These are phyloP conservation scores for Gambelia wislizenii DNA, from an alignment of 2,797 vertebrate genomes.

Conservation along the genomic window DNA sequence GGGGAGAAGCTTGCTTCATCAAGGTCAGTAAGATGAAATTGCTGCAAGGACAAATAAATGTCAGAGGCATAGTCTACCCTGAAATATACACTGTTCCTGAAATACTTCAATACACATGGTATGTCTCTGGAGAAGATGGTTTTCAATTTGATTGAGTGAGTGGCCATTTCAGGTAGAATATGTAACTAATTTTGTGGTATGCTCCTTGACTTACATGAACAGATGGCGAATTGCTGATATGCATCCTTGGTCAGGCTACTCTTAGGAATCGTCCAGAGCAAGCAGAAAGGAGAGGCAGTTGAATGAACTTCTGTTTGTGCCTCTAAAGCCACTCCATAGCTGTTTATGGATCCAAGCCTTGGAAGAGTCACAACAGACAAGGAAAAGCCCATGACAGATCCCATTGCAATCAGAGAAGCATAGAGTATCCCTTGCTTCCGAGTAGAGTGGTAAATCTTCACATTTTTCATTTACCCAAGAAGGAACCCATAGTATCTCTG, in stretches of 20 bases:
- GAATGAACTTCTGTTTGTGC: neutral
- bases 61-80: neutral
- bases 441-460: neutral
- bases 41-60: neutral
- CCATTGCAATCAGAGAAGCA: neutral
- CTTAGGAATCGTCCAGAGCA: neutral
- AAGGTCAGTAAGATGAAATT: neutral
- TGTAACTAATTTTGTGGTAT: neutral
- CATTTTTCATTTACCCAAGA: too few species aligned
- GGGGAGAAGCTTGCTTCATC: too few species aligned
- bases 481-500: too few species aligned
- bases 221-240: neutral
- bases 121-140: neutral
- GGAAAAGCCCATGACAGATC: neutral
- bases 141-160: too few species aligned
- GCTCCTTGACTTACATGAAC: slow-evolving; percentile 17
- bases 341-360: neutral
- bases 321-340: neutral
- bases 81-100: neutral
- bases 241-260: neutral
- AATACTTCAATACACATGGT: neutral
- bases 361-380: neutral
- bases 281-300: neutral
- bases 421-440: neutral
- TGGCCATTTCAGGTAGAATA: neutral